Conservation (phyloP, 2,888 invertebrate species). For the Phortica okadai region DNA sequence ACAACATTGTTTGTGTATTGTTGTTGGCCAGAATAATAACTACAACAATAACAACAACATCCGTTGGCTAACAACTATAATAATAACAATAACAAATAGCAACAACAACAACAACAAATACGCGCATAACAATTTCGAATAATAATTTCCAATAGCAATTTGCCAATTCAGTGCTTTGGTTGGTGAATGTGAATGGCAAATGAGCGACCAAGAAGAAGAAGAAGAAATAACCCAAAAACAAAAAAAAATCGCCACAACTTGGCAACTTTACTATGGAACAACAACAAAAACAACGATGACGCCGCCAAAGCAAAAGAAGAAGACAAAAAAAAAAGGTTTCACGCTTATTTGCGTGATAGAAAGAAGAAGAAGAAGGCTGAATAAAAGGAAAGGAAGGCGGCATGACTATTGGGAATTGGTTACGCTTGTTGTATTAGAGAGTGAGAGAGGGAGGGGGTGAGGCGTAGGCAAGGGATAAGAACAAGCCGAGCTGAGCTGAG, state of each 20-base stretch:
- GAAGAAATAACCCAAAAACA: background rate
- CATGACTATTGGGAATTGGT: background rate
- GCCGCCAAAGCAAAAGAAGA: background rate
- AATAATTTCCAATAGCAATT: constrained; percentile 30
- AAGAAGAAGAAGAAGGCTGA: too few species aligned
- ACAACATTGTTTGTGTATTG: too few species aligned
- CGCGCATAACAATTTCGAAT: constrained; percentile 20
- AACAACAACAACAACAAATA: background rate
- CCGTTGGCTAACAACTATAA: background rate
- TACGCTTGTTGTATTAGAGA: background rate
- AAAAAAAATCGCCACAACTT: background rate
- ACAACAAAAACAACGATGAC: background rate
- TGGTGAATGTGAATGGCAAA: constrained; percentile 9
- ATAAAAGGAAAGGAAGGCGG: too few species aligned
- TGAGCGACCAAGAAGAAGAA: background rate
- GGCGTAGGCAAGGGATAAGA: background rate
- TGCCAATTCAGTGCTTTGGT: constrained; percentile 1
- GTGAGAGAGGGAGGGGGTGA: background rate
- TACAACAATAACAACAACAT: background rate
- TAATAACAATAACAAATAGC: background rate
- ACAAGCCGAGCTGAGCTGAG: background rate
- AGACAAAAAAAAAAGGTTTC: background rate
- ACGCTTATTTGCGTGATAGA: background rate
- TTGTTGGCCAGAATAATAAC: constrained; percentile 48
- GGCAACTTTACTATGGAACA: background rate